These are phyloP conservation scores for Phyto melanocephala DNA, from an alignment of 2,888 invertebrate genomes.

Conservation along the genomic window DNA sequence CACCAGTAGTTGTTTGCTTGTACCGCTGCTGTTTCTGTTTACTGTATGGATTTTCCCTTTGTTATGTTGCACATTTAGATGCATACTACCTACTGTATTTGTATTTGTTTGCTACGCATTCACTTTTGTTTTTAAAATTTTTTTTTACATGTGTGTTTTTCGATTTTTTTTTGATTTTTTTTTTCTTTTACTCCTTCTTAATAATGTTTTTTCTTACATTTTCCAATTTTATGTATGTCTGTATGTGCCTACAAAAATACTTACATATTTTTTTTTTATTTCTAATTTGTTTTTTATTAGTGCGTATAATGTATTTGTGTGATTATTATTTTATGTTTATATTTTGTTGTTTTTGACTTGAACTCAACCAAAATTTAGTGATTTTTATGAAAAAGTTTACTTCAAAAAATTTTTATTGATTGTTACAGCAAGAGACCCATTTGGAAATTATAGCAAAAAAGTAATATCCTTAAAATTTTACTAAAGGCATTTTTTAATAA, in stretches of 20 bases:
- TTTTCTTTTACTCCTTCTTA: conserved; percentile 32
- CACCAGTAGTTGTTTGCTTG: conserved; percentile 27
- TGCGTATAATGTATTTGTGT: conserved; percentile 21
- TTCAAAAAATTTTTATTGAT: conserved; percentile 29
- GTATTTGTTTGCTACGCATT: conserved; percentile 21
- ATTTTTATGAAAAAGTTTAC: conserved; percentile 23
- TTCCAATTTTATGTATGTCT: too few relatives aligned
- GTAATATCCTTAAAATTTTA: too few relatives aligned
- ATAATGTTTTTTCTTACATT: conserved; percentile 36
- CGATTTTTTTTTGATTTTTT: background rate
- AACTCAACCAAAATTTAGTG: conserved; percentile 43
- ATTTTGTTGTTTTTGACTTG: conserved; percentile 32
- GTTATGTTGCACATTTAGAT: conserved; percentile 46
- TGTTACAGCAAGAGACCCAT: background rate
- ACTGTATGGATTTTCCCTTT: conserved; percentile 60
- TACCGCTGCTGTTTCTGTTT: conserved; percentile 44
- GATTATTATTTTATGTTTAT: conserved; percentile 20
- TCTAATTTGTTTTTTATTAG: conserved; percentile 59
- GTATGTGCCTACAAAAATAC: too few relatives aligned
- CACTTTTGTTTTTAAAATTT: conserved; percentile 30
- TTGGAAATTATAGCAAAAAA: conserved; percentile 17
- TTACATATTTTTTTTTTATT: conserved; percentile 54
- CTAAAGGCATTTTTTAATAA: too few relatives aligned
- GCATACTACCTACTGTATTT: background rate
- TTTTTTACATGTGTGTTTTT: conserved; percentile 24